These are phyloP conservation scores for Syngnathus acus DNA, from an alignment of 2,797 vertebrate species.

Conservation along the genomic window DNA sequence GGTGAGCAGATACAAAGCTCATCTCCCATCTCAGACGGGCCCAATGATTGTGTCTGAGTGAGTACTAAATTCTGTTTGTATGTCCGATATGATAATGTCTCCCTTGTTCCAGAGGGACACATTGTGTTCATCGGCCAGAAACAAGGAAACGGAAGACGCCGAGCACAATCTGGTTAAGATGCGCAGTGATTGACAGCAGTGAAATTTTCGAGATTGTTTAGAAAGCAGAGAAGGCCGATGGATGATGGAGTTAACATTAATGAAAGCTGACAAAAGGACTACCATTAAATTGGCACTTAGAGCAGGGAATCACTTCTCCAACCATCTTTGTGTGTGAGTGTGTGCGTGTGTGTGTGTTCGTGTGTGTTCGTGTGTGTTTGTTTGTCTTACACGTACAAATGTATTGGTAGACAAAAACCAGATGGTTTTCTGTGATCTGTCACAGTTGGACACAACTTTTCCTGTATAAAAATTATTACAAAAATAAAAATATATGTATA, in stretches of 20 bases:
- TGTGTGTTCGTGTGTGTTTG: neutral
- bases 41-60: neutral
- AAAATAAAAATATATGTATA: neutral
- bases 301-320: slow-evolving; percentile 3
- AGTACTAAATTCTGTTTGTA: neutral
- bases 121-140: slow-evolving; percentile 16
- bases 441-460: neutral
- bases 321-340: slow-evolving; percentile 2
- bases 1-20: neutral
- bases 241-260: slow-evolving; percentile 33
- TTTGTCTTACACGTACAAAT: neutral
- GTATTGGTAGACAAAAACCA: neutral
- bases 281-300: slow-evolving; percentile 19
- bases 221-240: slow-evolving; percentile 10
- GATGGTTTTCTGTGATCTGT: neutral
- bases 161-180: slow-evolving; percentile 22
- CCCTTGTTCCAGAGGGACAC: neutral
- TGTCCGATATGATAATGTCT: neutral
- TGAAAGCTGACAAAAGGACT: slow-evolving; percentile 26
- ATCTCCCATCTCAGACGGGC: neutral
- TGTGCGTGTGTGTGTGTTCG: neutral
- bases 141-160: slow-evolving; percentile 14
- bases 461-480: neutral
- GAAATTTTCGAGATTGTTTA: slow-evolving; percentile 38
- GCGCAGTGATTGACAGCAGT: slow-evolving; percentile 37